A percentile compares a stretch with the other conserved stretches of the same genome.
Evolutionary conservation across 1,140 invertebrate species (phyloP).

Genomic region (Bombus sibiricus): DNA sequence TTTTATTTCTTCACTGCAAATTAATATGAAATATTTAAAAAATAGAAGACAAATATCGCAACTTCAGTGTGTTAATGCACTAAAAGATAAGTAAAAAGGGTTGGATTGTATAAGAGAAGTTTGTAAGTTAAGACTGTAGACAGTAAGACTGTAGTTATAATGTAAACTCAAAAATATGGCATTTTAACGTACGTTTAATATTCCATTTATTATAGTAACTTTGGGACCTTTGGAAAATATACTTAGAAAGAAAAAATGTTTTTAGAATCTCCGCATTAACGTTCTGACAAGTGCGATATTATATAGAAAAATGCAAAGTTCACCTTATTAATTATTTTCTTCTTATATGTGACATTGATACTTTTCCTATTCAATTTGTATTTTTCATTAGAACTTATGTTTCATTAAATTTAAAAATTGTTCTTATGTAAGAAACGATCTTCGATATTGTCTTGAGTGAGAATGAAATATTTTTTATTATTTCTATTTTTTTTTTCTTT

Average conservation of each 20-base stretch:
- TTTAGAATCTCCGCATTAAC: slow-evolving; percentile 4
- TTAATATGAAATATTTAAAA: neutral
- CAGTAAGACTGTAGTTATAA: slow-evolving; percentile 20
- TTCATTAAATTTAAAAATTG: neutral
- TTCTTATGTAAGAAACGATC: neutral
- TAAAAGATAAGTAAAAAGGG: neutral
- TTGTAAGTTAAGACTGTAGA: slow-evolving; percentile 24
- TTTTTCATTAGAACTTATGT: neutral
- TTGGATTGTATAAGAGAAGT: neutral
- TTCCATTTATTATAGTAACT: slow-evolving; percentile 25
- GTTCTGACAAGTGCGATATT: neutral
- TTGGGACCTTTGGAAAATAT: slow-evolving; percentile 30
- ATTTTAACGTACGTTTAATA: slow-evolving; percentile 31
- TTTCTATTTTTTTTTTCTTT: neutral
- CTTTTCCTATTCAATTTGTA: neutral
- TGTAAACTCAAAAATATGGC: neutral
- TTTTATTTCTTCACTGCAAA: neutral
- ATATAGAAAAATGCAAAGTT: neutral
- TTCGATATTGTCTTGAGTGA: too few relatives aligned
- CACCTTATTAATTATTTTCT: neutral
- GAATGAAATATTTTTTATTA: neutral
- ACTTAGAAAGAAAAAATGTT: neutral
- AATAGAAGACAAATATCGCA: neutral
- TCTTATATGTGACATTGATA: too few relatives aligned
- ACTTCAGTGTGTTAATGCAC: neutral